Base-by-base conservation (phyloP, 2,888 invertebrate species). In the Clistopyga incitator region DNA sequence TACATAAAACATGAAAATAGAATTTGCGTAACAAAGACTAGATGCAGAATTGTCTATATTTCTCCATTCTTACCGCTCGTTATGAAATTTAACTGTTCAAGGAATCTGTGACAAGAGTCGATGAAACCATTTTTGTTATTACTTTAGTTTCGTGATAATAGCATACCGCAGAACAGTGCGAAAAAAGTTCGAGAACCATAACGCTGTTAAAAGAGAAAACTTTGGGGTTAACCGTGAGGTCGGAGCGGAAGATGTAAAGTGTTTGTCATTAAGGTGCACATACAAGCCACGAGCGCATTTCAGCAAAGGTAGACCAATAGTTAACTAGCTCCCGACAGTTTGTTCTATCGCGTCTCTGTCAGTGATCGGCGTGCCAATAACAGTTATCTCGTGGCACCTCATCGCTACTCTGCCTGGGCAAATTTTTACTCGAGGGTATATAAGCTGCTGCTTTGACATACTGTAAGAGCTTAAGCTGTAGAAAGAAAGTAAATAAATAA, bases 221-320 rank as follows among this genome's bases (percentile, higher is more conserved):
- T 15, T 6, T 23, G 29, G n/a, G 72, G 42, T 72, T 45, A 56
- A 10, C 6, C 1, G n/a, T 6, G 42, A 1, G 74, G 61, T 59
- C 59, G 34, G 59, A 34, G n/a, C 59, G 52, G 52, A 71, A 71
- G 54, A 54, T 54, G 18, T 8, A 34, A 52, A 70, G 45, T 56
- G 42, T 72, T 71, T 72, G 72, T 72, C 72, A 72, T 72, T 72
- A 72, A 72, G 38, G 29, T 29, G 25, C 0, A 11, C 25, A 56
- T 23, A 56, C 15, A 29, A 56, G 25, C 25, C 34, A 54, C 18
- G 54, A 54, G 18, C 54, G 25, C n/a, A 34, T 23, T 54, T 10
- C 54, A 54, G 6, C 54, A 23, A 20, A 15, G 11, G 25, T 15
- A 13, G n/a, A 15, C 29, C n/a, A 20, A 72, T 72, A 23, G 45